These are phyloP conservation scores for Lapara coniferarum DNA, from an alignment of 2,888 invertebrate species.

Conservation along the genomic window DNA sequence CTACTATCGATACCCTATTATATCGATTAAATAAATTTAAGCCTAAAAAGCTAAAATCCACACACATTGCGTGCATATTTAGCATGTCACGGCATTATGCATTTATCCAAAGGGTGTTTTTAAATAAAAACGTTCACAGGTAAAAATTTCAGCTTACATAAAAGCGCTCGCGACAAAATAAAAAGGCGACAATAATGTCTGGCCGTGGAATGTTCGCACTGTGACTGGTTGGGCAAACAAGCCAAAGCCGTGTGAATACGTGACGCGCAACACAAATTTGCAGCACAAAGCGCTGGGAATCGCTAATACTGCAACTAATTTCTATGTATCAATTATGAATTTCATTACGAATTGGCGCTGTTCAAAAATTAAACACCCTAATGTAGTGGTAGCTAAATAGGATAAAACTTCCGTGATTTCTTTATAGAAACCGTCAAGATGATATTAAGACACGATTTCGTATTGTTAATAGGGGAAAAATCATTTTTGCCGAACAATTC, in stretches of 20 bases:
- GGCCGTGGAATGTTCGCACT: constrained; percentile 47
- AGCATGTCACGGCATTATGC: not conserved
- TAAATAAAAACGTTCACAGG: constrained; percentile 31
- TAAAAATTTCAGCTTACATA: constrained; percentile 43
- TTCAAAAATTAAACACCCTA: too few relatives aligned
- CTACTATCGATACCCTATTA: too few relatives aligned
- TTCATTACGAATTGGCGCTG: not conserved
- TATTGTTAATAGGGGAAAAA: too few relatives aligned
- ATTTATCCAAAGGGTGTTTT: constrained; percentile 33
- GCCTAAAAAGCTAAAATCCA: not conserved
- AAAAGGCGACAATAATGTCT: constrained; percentile 23
- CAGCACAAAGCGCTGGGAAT: not conserved
- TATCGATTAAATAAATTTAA: not conserved
- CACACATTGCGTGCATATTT: not conserved
- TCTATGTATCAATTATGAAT: constrained; percentile 25
- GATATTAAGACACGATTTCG: too few relatives aligned
- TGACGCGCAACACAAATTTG: constrained; percentile 61
- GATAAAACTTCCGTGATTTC: too few relatives aligned
- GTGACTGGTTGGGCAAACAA: constrained; percentile 58
- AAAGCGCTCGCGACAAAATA: constrained; percentile 17
- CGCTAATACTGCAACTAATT: constrained; percentile 12
- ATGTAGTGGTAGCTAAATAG: too few relatives aligned
- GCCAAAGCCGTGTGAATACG: constrained; percentile 59
- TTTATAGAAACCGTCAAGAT: too few relatives aligned
- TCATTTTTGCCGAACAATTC: too few relatives aligned